These are phyloP conservation scores for Rhagonycha lutea DNA, from an alignment of 2,888 invertebrate genomes.

Conservation along the genomic window DNA sequence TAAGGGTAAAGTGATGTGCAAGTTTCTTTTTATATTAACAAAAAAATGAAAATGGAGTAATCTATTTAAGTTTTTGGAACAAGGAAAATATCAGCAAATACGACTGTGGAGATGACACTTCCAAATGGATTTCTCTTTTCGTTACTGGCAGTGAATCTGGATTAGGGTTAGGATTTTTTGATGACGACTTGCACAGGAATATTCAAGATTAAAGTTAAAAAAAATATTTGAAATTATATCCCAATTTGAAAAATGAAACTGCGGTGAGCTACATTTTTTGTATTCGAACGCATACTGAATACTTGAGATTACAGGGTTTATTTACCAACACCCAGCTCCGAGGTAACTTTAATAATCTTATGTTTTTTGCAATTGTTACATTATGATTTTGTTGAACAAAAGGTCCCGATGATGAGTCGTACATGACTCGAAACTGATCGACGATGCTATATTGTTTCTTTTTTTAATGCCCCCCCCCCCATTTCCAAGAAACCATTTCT, in stretches of 20 bases:
- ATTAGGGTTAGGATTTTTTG: slow-evolving; percentile 48
- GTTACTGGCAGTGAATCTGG: slow-evolving; percentile 45
- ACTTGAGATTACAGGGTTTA: slow-evolving; percentile 49
- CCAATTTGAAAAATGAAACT: slow-evolving; percentile 41
- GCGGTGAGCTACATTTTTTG: slow-evolving; percentile 35
- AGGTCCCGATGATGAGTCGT: slow-evolving; percentile 46
- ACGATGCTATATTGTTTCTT: too few species aligned
- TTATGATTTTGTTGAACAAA: slow-evolving; percentile 58
- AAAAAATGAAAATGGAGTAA: not conserved
- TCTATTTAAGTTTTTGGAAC: not conserved
- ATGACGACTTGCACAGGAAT: slow-evolving; percentile 39
- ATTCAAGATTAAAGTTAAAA: slow-evolving; percentile 39
- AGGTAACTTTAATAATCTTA: too few species aligned
- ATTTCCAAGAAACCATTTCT: too few species aligned
- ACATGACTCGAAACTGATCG: too few species aligned
- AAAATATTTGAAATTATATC: slow-evolving; percentile 41
- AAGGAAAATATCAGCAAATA: slow-evolving; percentile 28
- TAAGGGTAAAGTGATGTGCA: not conserved
- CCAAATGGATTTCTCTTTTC: slow-evolving; percentile 63
- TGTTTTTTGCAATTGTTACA: too few species aligned
- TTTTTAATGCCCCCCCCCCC: too few species aligned
- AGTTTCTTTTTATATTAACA: not conserved
- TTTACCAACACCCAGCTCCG: slow-evolving; percentile 60
- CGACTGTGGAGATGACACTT: slow-evolving; percentile 67
- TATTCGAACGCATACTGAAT: not conserved